phyloP scores from a whole-genome alignment of 2,797 vertebrate genomes.

The Catharus ustulatus region DNA sequence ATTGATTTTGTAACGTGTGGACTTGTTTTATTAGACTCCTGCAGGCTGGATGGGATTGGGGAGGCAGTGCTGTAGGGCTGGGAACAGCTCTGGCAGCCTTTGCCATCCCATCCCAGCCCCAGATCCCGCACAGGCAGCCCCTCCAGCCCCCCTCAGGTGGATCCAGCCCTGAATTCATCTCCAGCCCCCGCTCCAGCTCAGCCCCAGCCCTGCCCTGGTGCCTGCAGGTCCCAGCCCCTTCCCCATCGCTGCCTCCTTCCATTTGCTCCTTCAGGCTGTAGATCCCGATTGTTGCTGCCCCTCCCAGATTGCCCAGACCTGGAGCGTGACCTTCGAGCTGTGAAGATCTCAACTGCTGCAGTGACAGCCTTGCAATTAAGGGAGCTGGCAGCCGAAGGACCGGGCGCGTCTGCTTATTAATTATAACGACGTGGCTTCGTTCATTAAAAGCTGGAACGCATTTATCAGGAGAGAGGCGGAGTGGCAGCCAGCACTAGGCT shows the following conservation, averaged over 20 bases:
- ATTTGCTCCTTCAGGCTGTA: rapidly evolving
- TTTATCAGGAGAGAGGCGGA: neutral
- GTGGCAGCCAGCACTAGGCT: neutral
- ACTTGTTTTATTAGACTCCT: slow-evolving; percentile 63
- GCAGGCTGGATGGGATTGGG: slow-evolving; percentile 10
- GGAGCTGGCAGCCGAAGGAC: neutral
- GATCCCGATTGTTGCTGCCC: neutral
- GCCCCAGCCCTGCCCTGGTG: rapidly evolving
- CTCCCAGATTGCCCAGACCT: neutral
- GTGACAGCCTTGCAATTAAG: neutral
- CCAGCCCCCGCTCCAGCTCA: neutral
- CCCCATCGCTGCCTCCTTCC: rapidly evolving
- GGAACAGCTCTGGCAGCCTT: neutral
- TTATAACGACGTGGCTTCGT: neutral
- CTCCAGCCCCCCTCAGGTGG: rapidly evolving
- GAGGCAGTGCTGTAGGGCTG: neutral
- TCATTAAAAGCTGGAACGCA: neutral
- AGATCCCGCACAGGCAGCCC: rapidly evolving
- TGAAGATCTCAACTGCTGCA: neutral
- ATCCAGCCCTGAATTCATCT: rapidly evolving
- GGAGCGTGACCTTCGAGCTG: neutral
- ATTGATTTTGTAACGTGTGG: slow-evolving; percentile 68
- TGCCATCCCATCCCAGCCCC: neutral
- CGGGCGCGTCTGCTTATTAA: neutral
- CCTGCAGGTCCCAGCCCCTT: neutral